Conservation (phyloP, 2,113 vertebrate genomes). For the Penelope pileata region DNA sequence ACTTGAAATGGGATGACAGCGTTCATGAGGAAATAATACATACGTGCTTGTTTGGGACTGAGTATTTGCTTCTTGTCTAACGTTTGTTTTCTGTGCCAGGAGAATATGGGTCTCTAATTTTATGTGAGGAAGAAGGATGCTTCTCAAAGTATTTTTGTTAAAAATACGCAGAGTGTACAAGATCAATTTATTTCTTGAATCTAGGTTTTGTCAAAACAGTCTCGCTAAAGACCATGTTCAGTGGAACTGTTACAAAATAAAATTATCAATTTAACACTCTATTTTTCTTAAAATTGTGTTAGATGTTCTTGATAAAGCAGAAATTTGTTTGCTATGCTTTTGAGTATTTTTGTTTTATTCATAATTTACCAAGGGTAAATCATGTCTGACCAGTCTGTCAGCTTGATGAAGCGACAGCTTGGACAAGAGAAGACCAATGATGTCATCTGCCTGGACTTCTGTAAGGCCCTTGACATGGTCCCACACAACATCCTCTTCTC, state of each 20-base stretch:
- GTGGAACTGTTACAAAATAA: neutral
- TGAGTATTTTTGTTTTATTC: neutral
- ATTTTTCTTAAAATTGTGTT: neutral
- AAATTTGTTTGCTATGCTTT: neutral
- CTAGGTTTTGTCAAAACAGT: neutral
- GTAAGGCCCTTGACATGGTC: neutral
- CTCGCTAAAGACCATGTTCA: neutral
- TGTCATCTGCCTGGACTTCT: neutral
- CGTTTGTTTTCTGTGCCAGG: neutral
- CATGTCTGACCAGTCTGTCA: neutral
- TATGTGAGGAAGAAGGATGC: neutral
- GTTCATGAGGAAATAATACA: neutral
- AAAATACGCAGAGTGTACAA: neutral
- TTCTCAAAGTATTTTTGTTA: neutral
- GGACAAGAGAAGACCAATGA: neutral
- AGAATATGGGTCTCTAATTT: neutral
- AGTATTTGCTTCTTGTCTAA: neutral
- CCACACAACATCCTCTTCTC: neutral
- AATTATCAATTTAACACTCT: neutral
- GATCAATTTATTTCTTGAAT: neutral
- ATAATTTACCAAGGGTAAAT: neutral
- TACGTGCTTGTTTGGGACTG: neutral
- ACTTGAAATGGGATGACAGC: neutral
- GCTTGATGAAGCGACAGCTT: neutral
- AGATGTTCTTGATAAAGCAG: neutral